phyloP scores from a whole-genome alignment of 2,888 invertebrate genomes.

The Cephus rjabovi region DNA sequence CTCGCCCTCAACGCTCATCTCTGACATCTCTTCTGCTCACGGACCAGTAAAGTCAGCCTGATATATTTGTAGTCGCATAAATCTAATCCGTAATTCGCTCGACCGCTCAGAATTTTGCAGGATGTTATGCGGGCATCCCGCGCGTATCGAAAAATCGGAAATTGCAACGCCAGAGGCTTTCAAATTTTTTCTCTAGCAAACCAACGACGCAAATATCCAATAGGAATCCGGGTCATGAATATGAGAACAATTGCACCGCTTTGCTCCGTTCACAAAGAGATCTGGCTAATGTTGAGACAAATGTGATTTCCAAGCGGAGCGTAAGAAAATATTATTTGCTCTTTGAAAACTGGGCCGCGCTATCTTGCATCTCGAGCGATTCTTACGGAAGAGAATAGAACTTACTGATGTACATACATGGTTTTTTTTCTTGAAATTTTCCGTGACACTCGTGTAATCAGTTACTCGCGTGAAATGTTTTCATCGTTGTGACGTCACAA shows the following conservation, averaged over 20 bases:
- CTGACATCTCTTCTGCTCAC: neutral
- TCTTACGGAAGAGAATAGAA: neutral
- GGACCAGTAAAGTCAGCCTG: neutral
- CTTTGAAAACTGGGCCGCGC: slow-evolving; percentile 44
- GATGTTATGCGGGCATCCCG: neutral
- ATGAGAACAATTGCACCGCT: neutral
- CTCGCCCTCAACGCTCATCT: neutral
- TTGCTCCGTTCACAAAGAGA: neutral
- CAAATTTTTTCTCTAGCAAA: neutral
- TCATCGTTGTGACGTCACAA: neutral
- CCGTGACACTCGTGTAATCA: neutral
- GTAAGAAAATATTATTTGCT: slow-evolving; percentile 51
- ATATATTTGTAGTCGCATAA: neutral
- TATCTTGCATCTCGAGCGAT: neutral
- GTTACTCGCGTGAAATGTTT: neutral
- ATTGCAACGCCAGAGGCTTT: neutral
- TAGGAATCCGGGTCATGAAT: neutral
- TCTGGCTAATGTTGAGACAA: slow-evolving; percentile 50
- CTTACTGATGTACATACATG: neutral
- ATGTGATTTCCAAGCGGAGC: slow-evolving; percentile 43
- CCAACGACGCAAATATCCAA: neutral
- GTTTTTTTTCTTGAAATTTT: neutral
- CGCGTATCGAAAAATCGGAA: neutral
- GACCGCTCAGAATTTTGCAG: neutral
- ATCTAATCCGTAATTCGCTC: neutral